A percentile compares a stretch with the other conserved stretches of the same genome.
Conservation (phyloP, 2,888 invertebrate species). For the Helleia helle region DNA sequence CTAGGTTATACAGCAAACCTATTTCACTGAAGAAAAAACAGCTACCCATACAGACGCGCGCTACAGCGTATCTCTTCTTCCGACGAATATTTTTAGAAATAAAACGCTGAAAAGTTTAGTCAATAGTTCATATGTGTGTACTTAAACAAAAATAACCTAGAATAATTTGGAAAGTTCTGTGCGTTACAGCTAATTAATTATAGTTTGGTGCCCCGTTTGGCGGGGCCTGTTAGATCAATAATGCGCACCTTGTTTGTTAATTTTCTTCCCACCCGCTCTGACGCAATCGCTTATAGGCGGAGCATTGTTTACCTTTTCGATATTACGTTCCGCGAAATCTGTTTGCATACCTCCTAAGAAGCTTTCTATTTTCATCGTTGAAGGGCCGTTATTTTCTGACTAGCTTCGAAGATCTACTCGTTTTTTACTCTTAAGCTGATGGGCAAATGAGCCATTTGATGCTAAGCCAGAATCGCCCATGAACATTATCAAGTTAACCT, state of each 20-base stretch:
- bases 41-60: too few species aligned
- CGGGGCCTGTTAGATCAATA: constrained; percentile 33
- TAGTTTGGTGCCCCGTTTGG: constrained; percentile 18
- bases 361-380: background rate
- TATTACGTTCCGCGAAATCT: constrained; percentile 1
- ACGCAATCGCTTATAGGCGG: background rate
- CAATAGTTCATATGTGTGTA: background rate
- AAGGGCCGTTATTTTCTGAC: too few species aligned
- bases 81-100: too few species aligned
- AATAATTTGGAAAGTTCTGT: background rate
- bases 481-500: too few species aligned
- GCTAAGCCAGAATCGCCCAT: too few species aligned
- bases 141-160: background rate
- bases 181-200: constrained; percentile 7
- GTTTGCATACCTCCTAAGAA: constrained; percentile 1
- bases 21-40: too few species aligned
- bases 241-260: constrained; percentile 23
- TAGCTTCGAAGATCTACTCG: too few species aligned
- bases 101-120: too few species aligned
- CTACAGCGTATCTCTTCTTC: too few species aligned
- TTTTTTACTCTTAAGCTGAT: too few species aligned
- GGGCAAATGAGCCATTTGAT: too few species aligned
- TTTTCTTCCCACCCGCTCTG: constrained; percentile 15
- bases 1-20: too few species aligned
- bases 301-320: background rate